Evolutionary conservation across 2,888 invertebrate species (phyloP).

Genomic region (Eucera pruinosa): DNA sequence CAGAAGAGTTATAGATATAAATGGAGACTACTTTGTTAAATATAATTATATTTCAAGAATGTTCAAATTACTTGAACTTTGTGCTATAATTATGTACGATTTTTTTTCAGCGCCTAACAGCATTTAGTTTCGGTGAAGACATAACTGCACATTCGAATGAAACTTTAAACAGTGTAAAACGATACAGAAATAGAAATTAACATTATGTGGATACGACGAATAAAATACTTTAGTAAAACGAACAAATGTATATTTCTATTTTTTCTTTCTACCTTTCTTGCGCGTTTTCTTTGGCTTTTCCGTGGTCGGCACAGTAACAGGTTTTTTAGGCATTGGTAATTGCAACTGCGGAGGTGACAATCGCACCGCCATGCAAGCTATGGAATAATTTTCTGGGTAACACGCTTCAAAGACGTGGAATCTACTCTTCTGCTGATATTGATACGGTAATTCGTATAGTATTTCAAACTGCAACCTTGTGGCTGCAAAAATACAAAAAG

Average conservation of each 20-base stretch:
- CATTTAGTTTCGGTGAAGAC: neutral
- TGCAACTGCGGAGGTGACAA: neutral
- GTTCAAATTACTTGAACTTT: no score
- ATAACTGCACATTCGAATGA: neutral
- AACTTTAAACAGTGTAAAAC: neutral
- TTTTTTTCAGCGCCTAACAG: no score
- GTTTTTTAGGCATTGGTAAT: neutral
- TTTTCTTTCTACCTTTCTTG: neutral
- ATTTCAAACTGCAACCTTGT: slow-evolving; percentile 55
- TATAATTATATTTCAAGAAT: no score
- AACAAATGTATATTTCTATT: slow-evolving; percentile 13
- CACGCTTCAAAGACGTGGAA: slow-evolving; percentile 35
- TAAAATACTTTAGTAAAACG: neutral
- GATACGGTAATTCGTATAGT: slow-evolving; percentile 60
- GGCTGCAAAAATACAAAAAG: slow-evolving; percentile 38
- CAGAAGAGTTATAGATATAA: no score
- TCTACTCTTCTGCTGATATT: neutral
- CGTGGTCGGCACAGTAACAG: neutral
- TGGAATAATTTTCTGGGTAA: slow-evolving; percentile 53
- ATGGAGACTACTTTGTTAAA: no score
- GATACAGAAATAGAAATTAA: neutral
- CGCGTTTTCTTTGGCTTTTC: neutral
- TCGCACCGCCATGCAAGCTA: slow-evolving; percentile 57
- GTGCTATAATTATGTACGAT: no score
- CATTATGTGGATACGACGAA: no score